A percentile compares a stretch with the other conserved stretches of the same genome.
These are phyloP conservation scores for Mandrillus leucophaeus DNA, from an alignment of 2,113 vertebrate species.

Conservation along the genomic window DNA sequence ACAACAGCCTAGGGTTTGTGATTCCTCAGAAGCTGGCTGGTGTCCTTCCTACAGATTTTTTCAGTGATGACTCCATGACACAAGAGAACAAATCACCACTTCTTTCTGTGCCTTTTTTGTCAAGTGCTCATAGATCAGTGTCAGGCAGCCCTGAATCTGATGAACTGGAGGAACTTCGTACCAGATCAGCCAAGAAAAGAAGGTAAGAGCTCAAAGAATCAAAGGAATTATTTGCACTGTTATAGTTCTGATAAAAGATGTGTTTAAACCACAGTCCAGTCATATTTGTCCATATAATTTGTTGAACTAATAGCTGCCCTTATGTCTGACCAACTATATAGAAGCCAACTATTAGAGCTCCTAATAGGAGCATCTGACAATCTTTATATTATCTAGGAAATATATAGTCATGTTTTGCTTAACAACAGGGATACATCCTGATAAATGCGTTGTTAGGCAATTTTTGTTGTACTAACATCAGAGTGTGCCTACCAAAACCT, in stretches of 20 bases:
- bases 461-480: background rate
- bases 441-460: background rate
- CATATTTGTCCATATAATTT: background rate
- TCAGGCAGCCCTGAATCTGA: constrained; percentile 77
- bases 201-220: constrained; percentile 78
- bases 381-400: background rate
- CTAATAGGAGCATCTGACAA: background rate
- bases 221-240: background rate
- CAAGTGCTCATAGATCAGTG: constrained; percentile 71
- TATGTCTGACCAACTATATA: background rate
- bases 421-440: background rate
- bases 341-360: background rate
- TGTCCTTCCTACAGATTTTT: constrained; percentile 92
- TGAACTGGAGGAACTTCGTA: constrained; percentile 90
- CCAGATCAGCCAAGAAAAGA: constrained; percentile 90
- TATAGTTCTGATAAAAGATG: background rate
- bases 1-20: constrained; percentile 91
- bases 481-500: background rate
- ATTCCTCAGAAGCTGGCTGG: constrained; percentile 90
- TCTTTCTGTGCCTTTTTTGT: constrained; percentile 75
- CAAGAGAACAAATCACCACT: constrained; percentile 88
- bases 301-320: background rate
- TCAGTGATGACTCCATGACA: constrained; percentile 93
- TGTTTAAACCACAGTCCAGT: background rate
- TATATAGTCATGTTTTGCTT: background rate